Percentiles rank a stretch among this genome's conserved stretches.
phyloP scores from a whole-genome alignment of 2,113 vertebrate species.

The Lophius piscatorius region DNA sequence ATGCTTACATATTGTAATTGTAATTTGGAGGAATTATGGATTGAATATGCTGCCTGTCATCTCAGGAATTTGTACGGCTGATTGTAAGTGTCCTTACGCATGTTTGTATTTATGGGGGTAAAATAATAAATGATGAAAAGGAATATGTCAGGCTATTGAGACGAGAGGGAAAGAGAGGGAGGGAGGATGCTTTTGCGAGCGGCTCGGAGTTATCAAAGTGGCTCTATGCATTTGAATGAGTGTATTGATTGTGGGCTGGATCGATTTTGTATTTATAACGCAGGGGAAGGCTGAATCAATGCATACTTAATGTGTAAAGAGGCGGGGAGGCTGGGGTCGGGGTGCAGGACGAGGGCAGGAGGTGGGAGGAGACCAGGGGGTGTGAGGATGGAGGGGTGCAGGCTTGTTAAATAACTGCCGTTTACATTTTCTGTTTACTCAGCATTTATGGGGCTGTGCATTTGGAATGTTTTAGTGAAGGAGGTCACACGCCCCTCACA shows the following conservation, averaged over 20 bases:
- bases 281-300: constrained; percentile 80
- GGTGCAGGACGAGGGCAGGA: constrained; percentile 66
- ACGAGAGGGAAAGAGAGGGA: constrained; percentile 12
- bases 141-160: constrained; percentile 47
- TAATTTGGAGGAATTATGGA: constrained; percentile 56
- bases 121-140: constrained; percentile 53
- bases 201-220: constrained; percentile 83
- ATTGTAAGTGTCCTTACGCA: constrained; percentile 47
- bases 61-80: constrained; percentile 44
- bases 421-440: constrained; percentile 76
- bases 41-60: constrained; percentile 31
- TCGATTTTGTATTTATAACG: constrained; percentile 88
- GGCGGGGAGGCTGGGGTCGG: constrained; percentile 66
- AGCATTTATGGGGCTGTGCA: constrained; percentile 58
- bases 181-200: constrained; percentile 85
- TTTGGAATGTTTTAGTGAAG: constrained; percentile 59
- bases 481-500: constrained; percentile 49
- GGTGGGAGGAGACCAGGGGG: constrained; percentile 44
- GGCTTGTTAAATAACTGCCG: constrained; percentile 69
- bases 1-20: constrained; percentile 17
- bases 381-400: constrained; percentile 35
- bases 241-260: constrained; percentile 76
- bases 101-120: constrained; percentile 47
- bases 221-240: constrained; percentile 91
- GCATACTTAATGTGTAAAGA: constrained; percentile 81